Percentiles rank a stretch among this genome's conserved stretches.
Conservation (phyloP, 2,113 vertebrate genomes). For the Carollia perspicillata region DNA sequence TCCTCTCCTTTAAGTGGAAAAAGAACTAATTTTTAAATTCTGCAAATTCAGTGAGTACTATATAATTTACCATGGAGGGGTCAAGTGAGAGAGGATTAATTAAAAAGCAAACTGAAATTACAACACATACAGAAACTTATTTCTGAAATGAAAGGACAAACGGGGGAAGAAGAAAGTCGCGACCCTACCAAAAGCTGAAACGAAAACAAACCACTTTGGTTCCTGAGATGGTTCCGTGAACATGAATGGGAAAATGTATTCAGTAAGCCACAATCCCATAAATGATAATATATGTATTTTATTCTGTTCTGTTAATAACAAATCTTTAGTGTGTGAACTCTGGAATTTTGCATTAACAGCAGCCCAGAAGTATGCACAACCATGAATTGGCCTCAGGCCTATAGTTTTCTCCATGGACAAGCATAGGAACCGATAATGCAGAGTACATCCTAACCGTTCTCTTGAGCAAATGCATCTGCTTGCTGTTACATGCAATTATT, state of each 20-base stretch:
- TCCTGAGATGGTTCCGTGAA: not conserved
- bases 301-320: slow-evolving; percentile 4
- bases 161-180: not conserved
- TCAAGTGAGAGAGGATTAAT: slow-evolving; percentile 29
- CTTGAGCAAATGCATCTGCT: slow-evolving; percentile 32
- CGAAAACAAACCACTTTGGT: slow-evolving; percentile 39
- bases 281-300: slow-evolving; percentile 6
- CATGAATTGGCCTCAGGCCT: not conserved
- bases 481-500: not conserved
- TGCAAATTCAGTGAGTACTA: slow-evolving; percentile 76
- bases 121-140: slow-evolving; percentile 85
- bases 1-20: slow-evolving; percentile 73
- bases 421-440: slow-evolving; percentile 26
- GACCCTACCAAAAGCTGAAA: slow-evolving; percentile 74
- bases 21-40: slow-evolving; percentile 67
- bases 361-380: not conserved
- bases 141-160: slow-evolving; percentile 76
- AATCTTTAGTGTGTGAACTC: not conserved
- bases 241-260: not conserved
- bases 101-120: slow-evolving; percentile 69
- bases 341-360: slow-evolving; percentile 19
- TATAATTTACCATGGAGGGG: slow-evolving; percentile 72
- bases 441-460: slow-evolving; percentile 17
- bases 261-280: not conserved
- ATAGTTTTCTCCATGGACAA: slow-evolving; percentile 51